Conservation (phyloP, 2,113 vertebrate species). For the Pygoscelis adeliae region DNA sequence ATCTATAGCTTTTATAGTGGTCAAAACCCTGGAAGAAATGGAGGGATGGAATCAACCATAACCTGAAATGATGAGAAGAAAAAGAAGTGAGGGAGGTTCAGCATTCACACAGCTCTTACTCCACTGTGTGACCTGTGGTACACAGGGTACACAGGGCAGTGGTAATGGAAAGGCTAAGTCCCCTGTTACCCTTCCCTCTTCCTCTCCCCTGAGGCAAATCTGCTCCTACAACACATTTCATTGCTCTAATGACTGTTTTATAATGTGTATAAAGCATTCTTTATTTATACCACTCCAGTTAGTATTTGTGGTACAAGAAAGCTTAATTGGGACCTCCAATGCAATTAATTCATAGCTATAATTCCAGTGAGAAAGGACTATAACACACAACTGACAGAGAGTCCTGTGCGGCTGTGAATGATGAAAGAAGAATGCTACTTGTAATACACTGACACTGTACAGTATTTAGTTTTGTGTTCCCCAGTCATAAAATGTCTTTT, state of each 20-base stretch:
- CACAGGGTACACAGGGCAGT: neutral
- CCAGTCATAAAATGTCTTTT: constrained; percentile 29
- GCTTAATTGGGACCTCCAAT: constrained; percentile 35
- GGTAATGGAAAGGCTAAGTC: neutral
- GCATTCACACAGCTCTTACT: neutral
- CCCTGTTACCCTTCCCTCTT: neutral
- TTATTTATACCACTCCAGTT: constrained; percentile 28
- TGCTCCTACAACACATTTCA: neutral
- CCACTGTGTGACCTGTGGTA: fast-evolving
- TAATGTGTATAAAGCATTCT: neutral
- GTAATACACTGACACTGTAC: constrained; percentile 32
- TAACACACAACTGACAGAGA: neutral
- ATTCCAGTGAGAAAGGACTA: constrained; percentile 29
- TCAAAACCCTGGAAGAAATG: neutral
- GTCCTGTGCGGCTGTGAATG: constrained; percentile 1
- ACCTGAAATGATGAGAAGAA: neutral
- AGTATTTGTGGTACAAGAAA: constrained; percentile 33
- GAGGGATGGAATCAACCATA: neutral
- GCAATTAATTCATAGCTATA: constrained; percentile 50
- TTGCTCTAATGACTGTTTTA: constrained; percentile 18
- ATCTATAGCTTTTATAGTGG: neutral
- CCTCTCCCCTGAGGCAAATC: neutral
- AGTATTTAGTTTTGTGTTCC: constrained; percentile 55
- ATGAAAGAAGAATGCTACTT: constrained; percentile 49
- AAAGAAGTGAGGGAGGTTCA: neutral